Evolutionary conservation across 2,888 invertebrate genomes (phyloP).

Genomic region (Melanostoma scalare): DNA sequence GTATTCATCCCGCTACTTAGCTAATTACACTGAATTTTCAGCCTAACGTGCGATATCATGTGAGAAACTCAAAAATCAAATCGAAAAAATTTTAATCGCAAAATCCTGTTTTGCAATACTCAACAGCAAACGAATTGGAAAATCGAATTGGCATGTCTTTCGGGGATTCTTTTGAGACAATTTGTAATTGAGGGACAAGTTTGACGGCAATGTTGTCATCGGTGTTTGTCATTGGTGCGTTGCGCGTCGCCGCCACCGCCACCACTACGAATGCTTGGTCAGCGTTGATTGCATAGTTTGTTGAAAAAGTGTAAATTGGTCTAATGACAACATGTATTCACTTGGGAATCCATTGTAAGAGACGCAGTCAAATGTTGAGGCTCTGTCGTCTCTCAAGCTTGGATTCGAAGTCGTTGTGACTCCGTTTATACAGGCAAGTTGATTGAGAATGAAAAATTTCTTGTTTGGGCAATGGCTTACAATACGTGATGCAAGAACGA

Average conservation of each 20-base stretch:
- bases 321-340: conserved; percentile 65
- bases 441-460: conserved; percentile 28
- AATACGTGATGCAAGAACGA: conserved; percentile 36
- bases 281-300: conserved; percentile 2
- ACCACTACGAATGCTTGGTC: background rate
- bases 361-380: conserved; percentile 56
- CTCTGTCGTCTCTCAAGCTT: conserved; percentile 23
- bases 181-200: conserved; percentile 44
- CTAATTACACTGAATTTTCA: conserved; percentile 18
- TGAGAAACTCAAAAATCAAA: conserved; percentile 7
- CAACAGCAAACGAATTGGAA: background rate
- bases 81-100: no score
- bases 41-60: conserved; percentile 13
- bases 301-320: conserved; percentile 66
- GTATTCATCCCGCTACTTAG: background rate
- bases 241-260: background rate
- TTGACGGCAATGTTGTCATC: conserved; percentile 5
- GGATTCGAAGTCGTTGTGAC: conserved; percentile 4
- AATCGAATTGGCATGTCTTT: conserved; percentile 54
- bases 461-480: conserved; percentile 40
- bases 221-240: background rate
- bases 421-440: conserved; percentile 3
- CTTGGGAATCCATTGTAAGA: conserved; percentile 62
- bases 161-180: conserved; percentile 37
- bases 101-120: no score